Evolutionary conservation across 2,797 vertebrate genomes (phyloP).

Genomic region (Oryzias sinensis): DNA sequence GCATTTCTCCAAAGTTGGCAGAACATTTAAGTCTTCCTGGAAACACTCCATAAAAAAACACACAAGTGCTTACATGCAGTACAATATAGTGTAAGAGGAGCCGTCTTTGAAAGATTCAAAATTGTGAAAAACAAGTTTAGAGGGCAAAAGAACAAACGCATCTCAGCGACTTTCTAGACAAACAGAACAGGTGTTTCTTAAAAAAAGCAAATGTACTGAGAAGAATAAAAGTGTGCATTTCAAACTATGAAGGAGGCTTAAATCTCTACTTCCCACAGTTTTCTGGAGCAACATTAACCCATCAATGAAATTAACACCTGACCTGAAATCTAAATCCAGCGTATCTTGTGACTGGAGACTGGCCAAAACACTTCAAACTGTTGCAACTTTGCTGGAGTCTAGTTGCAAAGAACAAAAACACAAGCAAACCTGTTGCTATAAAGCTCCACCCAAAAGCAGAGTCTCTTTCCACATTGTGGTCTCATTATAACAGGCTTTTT

Average conservation of each 20-base stretch:
- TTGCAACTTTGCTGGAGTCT: slow-evolving; percentile 46
- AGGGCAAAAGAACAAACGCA: slow-evolving; percentile 18
- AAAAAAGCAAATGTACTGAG: background rate
- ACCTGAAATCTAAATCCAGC: slow-evolving; percentile 47
- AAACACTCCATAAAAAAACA: slow-evolving; percentile 44
- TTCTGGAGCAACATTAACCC: slow-evolving; percentile 8
- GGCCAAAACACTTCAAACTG: slow-evolving; percentile 27
- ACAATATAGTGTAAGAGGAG: slow-evolving; percentile 23
- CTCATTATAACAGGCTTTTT: slow-evolving; percentile 44
- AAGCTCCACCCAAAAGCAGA: slow-evolving; percentile 50
- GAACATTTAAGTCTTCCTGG: slow-evolving; percentile 57
- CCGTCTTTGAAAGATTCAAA: slow-evolving; percentile 23
- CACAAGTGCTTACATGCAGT: slow-evolving; percentile 50
- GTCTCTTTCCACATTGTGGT: slow-evolving; percentile 44
- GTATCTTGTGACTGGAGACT: slow-evolving; percentile 34
- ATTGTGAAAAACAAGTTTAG: slow-evolving; percentile 28
- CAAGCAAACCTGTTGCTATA: slow-evolving; percentile 27
- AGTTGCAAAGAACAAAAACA: slow-evolving; percentile 41
- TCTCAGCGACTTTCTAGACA: background rate
- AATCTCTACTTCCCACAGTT: slow-evolving; percentile 7
- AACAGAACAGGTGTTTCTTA: background rate
- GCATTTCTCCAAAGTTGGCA: slow-evolving; percentile 53
- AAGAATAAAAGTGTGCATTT: background rate
- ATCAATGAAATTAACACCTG: slow-evolving; percentile 27
- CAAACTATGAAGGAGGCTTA: slow-evolving; percentile 13